Evolutionary conservation across 2,888 invertebrate genomes (phyloP).

Genomic region (Timema cristinae): DNA sequence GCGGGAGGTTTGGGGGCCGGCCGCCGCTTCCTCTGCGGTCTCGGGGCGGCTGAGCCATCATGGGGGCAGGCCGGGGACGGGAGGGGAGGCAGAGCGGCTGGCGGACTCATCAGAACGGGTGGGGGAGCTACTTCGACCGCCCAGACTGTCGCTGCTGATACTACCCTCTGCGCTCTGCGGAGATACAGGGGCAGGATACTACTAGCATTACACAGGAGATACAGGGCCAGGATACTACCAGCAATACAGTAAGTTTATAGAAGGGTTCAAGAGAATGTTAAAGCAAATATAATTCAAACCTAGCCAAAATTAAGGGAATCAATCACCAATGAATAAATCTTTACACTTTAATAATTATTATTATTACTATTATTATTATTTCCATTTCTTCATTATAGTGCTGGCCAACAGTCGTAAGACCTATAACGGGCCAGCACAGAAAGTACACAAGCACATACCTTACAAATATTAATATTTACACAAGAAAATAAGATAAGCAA

Average conservation of each 20-base stretch:
- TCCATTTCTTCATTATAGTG: no score
- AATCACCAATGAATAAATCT: no score
- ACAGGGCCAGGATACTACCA: neutral
- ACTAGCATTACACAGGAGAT: neutral
- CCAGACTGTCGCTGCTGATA: conserved; percentile 49
- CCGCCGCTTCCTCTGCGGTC: conserved; percentile 27
- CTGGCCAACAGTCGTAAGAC: no score
- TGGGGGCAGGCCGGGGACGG: conserved; percentile 34
- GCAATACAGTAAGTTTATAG: neutral
- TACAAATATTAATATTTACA: no score
- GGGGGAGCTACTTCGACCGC: conserved; percentile 53
- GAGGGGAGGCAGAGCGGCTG: conserved; percentile 37
- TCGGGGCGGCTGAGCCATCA: conserved; percentile 25
- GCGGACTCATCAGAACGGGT: conserved; percentile 55
- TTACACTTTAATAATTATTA: no score
- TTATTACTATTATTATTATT: no score
- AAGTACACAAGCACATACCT: no score
- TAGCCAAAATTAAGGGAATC: no score
- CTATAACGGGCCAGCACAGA: no score
- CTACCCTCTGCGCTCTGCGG: conserved; percentile 46
- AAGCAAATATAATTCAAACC: no score
- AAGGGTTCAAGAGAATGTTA: neutral
- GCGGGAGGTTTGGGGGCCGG: conserved; percentile 38
- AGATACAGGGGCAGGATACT: neutral
- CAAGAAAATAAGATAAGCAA: no score